A percentile compares a stretch with the other conserved stretches of the same genome.
Conservation (phyloP, 2,113 vertebrate genomes). For the Notarius lentiginosus region DNA sequence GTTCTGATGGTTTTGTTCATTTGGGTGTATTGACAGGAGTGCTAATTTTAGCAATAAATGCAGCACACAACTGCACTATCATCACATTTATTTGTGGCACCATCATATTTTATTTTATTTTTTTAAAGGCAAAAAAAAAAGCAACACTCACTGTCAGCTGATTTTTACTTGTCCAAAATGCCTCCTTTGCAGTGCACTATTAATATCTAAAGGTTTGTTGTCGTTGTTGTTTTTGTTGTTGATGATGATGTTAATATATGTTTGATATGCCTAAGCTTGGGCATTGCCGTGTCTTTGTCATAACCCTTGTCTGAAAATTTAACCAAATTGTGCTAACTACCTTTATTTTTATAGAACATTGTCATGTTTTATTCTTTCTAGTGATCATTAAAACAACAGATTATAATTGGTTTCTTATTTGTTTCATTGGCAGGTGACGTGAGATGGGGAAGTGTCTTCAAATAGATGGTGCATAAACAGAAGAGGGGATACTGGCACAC, state of each 20-base stretch:
- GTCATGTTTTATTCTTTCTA: neutral
- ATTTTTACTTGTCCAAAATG: neutral
- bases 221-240: too few relatives aligned
- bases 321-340: neutral
- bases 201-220: neutral
- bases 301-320: neutral
- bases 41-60: neutral
- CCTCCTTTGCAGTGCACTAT: neutral
- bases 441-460: neutral
- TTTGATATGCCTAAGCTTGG: neutral
- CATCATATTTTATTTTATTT: neutral
- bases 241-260: neutral
- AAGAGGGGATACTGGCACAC: slow-evolving; percentile 50
- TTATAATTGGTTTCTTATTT: neutral
- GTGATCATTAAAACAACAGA: neutral
- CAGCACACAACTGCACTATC: neutral
- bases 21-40: neutral
- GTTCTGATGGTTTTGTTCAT: neutral
- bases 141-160: neutral
- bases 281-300: neutral
- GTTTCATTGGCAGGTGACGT: neutral
- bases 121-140: slow-evolving; percentile 1
- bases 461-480: neutral
- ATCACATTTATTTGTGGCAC: slow-evolving; percentile 2
- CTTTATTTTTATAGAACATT: neutral